Evolutionary conservation across 92 coral and sea anemone species (phyloP).

Genomic region (Porites cylindrica): DNA sequence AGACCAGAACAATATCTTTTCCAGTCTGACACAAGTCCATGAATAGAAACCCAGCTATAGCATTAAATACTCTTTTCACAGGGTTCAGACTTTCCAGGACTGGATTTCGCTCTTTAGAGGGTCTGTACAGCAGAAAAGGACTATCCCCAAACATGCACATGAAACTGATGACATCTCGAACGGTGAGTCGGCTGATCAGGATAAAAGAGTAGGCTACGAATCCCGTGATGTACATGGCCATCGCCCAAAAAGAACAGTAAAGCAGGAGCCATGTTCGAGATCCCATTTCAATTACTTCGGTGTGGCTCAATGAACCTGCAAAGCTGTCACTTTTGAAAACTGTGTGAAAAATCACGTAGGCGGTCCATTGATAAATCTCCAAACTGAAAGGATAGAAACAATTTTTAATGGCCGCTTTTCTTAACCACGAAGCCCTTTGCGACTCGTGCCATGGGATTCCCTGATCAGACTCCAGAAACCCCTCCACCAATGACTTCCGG

Average conservation of each 20-base stretch:
- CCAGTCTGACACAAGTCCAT: constrained; percentile 81
- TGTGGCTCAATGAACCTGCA: constrained; percentile 70
- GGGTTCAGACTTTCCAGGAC: constrained; percentile 56
- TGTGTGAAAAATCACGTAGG: constrained; percentile 72
- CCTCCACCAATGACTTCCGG: constrained; percentile 41
- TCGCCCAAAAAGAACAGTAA: constrained; percentile 82
- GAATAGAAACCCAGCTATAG: constrained; percentile 71
- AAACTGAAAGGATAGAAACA: constrained; percentile 84
- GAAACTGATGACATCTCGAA: constrained; percentile 84
- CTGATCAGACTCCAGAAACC: constrained; percentile 58
- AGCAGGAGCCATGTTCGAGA: constrained; percentile 68
- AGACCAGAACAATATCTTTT: constrained; percentile 73
- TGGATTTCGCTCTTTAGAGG: constrained; percentile 42
- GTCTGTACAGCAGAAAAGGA: constrained; percentile 75
- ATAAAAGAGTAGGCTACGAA: constrained; percentile 87
- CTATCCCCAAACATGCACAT: constrained; percentile 90
- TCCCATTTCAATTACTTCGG: constrained; percentile 28
- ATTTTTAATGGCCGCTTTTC: constrained; percentile 78
- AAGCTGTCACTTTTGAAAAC: constrained; percentile 58
- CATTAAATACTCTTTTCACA: constrained; percentile 38
- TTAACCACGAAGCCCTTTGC: constrained; percentile 74
- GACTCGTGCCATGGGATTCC: constrained; percentile 79
- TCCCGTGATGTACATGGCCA: constrained; percentile 87
- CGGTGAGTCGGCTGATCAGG: constrained; percentile 79
- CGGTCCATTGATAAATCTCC: constrained; percentile 89